These are phyloP conservation scores for Sus cebifrons DNA, from an alignment of 2,797 vertebrate species.

Conservation along the genomic window DNA sequence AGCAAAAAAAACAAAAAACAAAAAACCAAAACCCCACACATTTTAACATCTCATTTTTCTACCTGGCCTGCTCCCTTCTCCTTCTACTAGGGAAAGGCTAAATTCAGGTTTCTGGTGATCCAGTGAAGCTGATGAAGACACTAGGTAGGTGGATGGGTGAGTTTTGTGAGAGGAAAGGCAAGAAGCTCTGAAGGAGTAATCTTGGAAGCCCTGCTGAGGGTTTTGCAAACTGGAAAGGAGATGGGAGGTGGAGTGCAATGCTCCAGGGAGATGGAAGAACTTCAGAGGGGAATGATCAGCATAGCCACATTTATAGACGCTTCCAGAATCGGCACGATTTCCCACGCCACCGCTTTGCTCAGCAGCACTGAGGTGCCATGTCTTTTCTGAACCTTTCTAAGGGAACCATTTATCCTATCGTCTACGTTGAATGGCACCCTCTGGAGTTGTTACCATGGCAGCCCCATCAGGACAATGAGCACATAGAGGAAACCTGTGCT, in stretches of 20 bases:
- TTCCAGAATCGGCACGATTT: background rate
- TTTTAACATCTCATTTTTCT: conserved; percentile 23
- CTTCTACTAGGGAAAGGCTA: background rate
- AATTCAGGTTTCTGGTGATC: background rate
- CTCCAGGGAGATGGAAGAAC: background rate
- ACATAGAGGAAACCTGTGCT: accelerated
- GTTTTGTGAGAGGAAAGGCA: background rate
- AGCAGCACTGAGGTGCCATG: background rate
- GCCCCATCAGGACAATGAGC: background rate
- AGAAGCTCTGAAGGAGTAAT: background rate
- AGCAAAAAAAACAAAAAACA: background rate
- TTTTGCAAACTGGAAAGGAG: background rate
- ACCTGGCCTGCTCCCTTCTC: too few species aligned
- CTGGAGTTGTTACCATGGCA: background rate
- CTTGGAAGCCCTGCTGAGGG: background rate
- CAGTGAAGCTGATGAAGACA: background rate
- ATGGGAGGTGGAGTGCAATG: accelerated
- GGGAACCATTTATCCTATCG: background rate
- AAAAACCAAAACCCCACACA: too few species aligned
- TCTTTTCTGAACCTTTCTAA: conserved; percentile 15
- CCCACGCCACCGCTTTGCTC: background rate
- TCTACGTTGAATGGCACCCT: background rate
- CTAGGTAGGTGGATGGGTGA: too few species aligned
- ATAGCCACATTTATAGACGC: background rate
- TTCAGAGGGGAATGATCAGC: background rate